Evolutionary conservation across 2,888 invertebrate species (phyloP), one percentile per base, ranked within the genome.

Genomic region (Rhabditophanes sp.): DNA sequence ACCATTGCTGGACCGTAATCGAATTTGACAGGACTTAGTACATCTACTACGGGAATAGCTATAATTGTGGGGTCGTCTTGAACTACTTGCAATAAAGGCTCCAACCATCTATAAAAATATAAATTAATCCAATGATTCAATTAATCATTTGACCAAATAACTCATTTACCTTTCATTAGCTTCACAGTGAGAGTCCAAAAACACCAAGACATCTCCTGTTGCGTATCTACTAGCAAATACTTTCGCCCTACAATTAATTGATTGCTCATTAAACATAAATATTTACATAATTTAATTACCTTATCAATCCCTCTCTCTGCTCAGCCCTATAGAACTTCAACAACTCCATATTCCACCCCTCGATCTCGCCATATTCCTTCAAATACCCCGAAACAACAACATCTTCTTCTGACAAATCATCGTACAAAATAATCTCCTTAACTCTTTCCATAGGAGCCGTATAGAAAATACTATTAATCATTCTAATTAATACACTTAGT

Each of bases 1-100:
- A 90, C 90, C 80, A 90, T 87, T 1, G 90, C 90, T 33, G 85
- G 80, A 44, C 88, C 82, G 71, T 93, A 93, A 68, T 88, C 88
- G 70, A 96, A 96, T 3, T 84, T 84, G 59, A 88, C 84, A 67
- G 93, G 93, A 30, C 87, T 87, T 62, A 96, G 93, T 38, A 96
- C 4, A 14, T 15, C 20, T 22, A 8, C 3, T 16, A 8, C 18
- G 25, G 53, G 43, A 27, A 51, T 46, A 15, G n/a, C 28, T 8
- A 35, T 56, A 54, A 52, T 76, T 0, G 75, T 77, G 3, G 75
- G 70, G 70, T 93, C 82, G 65, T 82, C 77, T 6, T 82, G 83
- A 52, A 96, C 87, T 53, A 88, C 76, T 22, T 82, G 76, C 30
- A 96, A 68, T 14, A 96, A 72, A 2, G 93, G 93, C 64, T 88